These are phyloP conservation scores for Diacarnus erythraeanus DNA, from an alignment of 37 sponge, comb jelly and placozoan genomes.

Conservation along the genomic window DNA sequence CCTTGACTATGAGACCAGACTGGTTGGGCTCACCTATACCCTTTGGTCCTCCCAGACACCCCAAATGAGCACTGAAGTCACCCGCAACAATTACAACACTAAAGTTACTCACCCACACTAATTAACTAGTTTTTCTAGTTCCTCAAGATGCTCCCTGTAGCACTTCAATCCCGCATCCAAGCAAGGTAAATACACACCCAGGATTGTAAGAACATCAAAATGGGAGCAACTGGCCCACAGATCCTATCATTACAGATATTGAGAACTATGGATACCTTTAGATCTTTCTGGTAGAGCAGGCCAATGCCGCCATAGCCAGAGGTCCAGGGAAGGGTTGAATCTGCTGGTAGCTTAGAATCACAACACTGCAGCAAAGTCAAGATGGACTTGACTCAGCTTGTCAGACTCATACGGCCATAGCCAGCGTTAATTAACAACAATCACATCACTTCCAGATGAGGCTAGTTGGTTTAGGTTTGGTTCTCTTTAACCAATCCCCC, in stretches of 20 bases:
- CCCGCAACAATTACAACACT: not conserved
- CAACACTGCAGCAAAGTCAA: too few relatives aligned
- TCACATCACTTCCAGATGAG: too few relatives aligned
- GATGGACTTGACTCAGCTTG: too few relatives aligned
- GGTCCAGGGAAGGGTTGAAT: too few relatives aligned
- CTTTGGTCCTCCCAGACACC: too few relatives aligned
- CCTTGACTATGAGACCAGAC: not conserved
- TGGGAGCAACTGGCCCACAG: not conserved
- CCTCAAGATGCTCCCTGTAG: not conserved
- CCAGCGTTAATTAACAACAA: too few relatives aligned
- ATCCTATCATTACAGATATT: not conserved
- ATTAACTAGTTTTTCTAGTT: not conserved
- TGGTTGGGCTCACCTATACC: constrained; percentile 10
- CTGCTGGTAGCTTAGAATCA: too few relatives aligned
- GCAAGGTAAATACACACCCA: not conserved
- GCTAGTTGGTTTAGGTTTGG: too few relatives aligned
- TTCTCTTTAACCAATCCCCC: too few relatives aligned
- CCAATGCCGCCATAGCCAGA: too few relatives aligned
- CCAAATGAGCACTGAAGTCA: not conserved
- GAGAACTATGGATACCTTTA: not conserved
- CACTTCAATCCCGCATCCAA: not conserved
- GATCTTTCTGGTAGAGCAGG: not conserved
- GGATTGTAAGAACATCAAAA: not conserved
- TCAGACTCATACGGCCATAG: too few relatives aligned
- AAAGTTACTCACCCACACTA: not conserved